Conservation (phyloP, 2,797 vertebrate species). For the Linurgus olivaceus region DNA sequence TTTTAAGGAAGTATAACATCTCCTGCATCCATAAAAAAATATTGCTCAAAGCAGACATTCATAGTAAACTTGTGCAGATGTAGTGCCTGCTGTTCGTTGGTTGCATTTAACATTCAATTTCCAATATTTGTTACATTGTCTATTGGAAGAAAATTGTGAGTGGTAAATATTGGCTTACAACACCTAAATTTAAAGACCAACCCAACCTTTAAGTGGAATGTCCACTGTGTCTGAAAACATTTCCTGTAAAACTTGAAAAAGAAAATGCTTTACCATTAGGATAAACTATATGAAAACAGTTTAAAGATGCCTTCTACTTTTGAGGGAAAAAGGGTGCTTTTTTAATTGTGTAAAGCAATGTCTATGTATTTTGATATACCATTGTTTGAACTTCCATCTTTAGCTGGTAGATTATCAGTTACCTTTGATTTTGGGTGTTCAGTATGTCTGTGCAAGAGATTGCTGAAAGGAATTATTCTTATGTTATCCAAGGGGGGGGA, state of each 20-base stretch:
- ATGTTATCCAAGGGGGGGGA: conserved; percentile 59
- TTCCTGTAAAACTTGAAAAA: conserved; percentile 93
- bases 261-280: conserved; percentile 76
- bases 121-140: conserved; percentile 16
- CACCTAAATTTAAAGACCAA: background rate
- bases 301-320: conserved; percentile 77
- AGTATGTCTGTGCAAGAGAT: conserved; percentile 65
- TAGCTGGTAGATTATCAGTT: conserved; percentile 72
- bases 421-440: conserved; percentile 69
- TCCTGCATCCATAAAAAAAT: conserved; percentile 44
- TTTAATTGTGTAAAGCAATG: conserved; percentile 74
- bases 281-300: conserved; percentile 70
- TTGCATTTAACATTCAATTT: conserved; percentile 26
- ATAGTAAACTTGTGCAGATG: conserved; percentile 45
- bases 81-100: conserved; percentile 37
- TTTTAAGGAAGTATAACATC: conserved; percentile 46
- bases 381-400: conserved; percentile 92
- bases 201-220: conserved; percentile 44
- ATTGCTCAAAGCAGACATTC: conserved; percentile 36
- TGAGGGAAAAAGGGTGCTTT: conserved; percentile 79
- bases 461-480: conserved; percentile 67
- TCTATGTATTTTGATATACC: conserved; percentile 83
- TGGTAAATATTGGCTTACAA: conserved; percentile 33
- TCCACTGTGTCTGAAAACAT: conserved; percentile 67
- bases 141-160: conserved; percentile 36